Percentiles rank a stretch among this genome's conserved stretches.
Evolutionary conservation across 2,113 vertebrate species (phyloP).

Genomic region (Mastomys natalensis): DNA sequence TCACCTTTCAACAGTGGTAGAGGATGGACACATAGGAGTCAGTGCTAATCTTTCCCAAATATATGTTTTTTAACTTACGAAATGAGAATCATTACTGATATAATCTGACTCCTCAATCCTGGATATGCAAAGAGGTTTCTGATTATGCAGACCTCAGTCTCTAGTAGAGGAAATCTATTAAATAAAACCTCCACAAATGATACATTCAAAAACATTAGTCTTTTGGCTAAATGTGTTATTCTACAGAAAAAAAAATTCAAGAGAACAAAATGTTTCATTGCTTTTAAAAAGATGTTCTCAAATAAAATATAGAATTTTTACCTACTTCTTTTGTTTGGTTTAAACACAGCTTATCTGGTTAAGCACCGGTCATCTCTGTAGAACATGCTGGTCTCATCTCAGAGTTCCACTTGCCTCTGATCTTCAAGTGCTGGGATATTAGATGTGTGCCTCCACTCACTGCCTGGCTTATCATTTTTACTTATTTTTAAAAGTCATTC

Average conservation of each 20-base stretch:
- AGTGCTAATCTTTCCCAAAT: not conserved
- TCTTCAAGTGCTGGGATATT: not conserved
- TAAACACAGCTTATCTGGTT: not conserved
- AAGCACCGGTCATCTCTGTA: not conserved
- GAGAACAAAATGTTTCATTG: not conserved
- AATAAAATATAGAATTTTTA: not conserved
- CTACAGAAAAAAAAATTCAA: not conserved
- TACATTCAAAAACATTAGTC: not conserved
- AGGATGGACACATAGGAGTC: not conserved
- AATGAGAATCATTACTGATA: not conserved
- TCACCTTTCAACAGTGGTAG: not conserved
- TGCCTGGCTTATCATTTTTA: not conserved
- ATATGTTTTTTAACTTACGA: not conserved
- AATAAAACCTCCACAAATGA: not conserved
- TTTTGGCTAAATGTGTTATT: not conserved
- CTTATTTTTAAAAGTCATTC: not conserved
- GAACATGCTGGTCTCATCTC: not conserved
- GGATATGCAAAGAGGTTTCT: not conserved
- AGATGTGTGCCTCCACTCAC: too few species aligned
- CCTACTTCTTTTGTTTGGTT: not conserved
- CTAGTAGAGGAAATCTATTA: not conserved
- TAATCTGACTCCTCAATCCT: not conserved
- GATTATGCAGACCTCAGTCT: not conserved
- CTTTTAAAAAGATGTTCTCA: not conserved
- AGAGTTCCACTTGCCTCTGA: not conserved